These are phyloP conservation scores for Antechinus stuartii DNA, from an alignment of 2,113 vertebrate species.

Conservation along the genomic window DNA sequence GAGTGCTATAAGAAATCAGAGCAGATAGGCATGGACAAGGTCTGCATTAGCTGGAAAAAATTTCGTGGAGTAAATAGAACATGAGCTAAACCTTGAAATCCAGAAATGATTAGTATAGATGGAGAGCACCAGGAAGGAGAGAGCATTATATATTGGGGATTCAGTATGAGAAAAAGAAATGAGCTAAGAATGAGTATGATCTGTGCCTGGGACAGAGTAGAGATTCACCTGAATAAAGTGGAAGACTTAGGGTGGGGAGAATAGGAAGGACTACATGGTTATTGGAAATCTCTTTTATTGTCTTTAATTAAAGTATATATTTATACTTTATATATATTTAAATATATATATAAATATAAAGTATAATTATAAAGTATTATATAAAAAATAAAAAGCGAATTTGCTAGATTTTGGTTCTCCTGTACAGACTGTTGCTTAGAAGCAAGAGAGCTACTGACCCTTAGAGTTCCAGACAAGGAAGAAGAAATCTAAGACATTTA, in stretches of 20 bases:
- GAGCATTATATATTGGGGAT: no score
- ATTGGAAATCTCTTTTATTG: not conserved
- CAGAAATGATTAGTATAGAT: not conserved
- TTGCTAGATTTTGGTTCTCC: not conserved
- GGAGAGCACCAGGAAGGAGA: not conserved
- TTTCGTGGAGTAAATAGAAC: not conserved
- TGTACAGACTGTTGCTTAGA: not conserved
- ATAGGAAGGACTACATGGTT: not conserved
- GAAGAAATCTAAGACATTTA: not conserved
- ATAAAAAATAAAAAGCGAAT: not conserved
- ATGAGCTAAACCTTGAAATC: not conserved
- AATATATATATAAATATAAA: no score
- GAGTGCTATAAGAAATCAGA: not conserved
- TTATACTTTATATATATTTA: no score
- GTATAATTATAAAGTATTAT: no score
- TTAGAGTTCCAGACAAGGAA: not conserved
- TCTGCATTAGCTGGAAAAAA: not conserved
- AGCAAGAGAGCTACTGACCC: not conserved
- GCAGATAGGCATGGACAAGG: no score
- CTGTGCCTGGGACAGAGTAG: not conserved
- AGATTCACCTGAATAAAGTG: not conserved
- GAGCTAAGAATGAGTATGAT: fast-evolving
- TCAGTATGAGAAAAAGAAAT: not conserved
- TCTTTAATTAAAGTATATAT: not conserved
- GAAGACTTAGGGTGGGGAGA: not conserved